Evolutionary conservation across 2,797 vertebrate species (phyloP).

Genomic region (Acipenser oxyrinchus): DNA sequence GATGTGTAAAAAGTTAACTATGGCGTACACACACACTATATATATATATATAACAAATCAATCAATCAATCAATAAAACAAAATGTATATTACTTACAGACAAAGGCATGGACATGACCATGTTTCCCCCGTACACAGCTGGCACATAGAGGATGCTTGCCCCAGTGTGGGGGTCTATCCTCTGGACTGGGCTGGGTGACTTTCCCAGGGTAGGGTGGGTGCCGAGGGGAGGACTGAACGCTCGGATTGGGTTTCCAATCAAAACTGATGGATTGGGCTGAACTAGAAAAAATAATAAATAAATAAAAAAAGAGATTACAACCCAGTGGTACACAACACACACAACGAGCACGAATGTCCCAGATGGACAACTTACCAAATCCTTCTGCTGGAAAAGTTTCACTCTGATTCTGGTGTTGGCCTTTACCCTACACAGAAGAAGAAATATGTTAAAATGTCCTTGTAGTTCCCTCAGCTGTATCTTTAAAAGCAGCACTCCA

Average conservation of each 20-base stretch:
- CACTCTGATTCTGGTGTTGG: slow-evolving; percentile 78
- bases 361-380: slow-evolving; percentile 66
- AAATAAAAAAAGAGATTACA: neutral
- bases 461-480: neutral
- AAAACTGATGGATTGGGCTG: slow-evolving; percentile 87
- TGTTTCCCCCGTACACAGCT: slow-evolving; percentile 94
- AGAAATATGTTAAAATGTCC: slow-evolving; percentile 5
- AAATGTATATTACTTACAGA: slow-evolving; percentile 65
- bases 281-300: slow-evolving; percentile 58
- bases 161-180: slow-evolving; percentile 93
- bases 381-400: slow-evolving; percentile 89
- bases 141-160: slow-evolving; percentile 97
- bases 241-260: slow-evolving; percentile 93
- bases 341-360: neutral
- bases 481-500: neutral
- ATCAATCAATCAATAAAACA: too few relatives aligned
- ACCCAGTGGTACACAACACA: too few relatives aligned
- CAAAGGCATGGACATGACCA: slow-evolving; percentile 98
- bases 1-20: too few relatives aligned
- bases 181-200: slow-evolving; percentile 95
- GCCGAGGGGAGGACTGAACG: slow-evolving; percentile 86
- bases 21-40: too few relatives aligned
- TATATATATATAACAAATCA: too few relatives aligned
- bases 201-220: slow-evolving; percentile 79
- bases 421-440: slow-evolving; percentile 74